Percentiles rank a stretch among this genome's conserved stretches.
Conservation (phyloP, 2,113 vertebrate species). For the Corydoras maculifer region DNA sequence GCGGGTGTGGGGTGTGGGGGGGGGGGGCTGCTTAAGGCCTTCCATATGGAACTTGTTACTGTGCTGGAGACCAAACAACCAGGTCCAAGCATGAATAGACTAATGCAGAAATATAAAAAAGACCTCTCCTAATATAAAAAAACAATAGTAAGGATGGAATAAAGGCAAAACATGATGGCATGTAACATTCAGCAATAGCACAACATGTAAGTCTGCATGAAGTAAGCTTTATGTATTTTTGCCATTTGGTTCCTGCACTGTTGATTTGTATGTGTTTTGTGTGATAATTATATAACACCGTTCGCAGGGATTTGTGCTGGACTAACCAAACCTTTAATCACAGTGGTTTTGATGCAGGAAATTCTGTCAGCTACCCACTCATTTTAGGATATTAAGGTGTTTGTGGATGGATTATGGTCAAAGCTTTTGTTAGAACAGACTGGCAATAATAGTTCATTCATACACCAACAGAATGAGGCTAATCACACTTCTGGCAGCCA, state of each 20-base stretch:
- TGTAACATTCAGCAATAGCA: not conserved
- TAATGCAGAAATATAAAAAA: slow-evolving; percentile 27
- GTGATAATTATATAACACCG: slow-evolving; percentile 28
- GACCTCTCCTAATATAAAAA: slow-evolving; percentile 17
- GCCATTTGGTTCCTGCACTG: too few species aligned
- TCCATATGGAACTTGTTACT: slow-evolving; percentile 83
- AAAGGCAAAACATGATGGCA: not conserved
- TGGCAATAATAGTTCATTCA: slow-evolving; percentile 31
- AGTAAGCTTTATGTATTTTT: too few species aligned
- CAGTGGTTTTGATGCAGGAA: slow-evolving; percentile 32
- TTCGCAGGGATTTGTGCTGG: slow-evolving; percentile 14
- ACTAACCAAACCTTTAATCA: slow-evolving; percentile 25
- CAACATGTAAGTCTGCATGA: too few species aligned
- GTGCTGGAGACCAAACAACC: slow-evolving; percentile 62
- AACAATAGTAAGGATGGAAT: slow-evolving; percentile 3
- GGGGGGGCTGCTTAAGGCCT: slow-evolving; percentile 56
- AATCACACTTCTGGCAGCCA: slow-evolving; percentile 19
- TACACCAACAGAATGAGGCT: slow-evolving; percentile 9
- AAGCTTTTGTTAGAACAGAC: slow-evolving; percentile 16
- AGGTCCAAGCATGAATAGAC: slow-evolving; percentile 53
- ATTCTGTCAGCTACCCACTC: slow-evolving; percentile 20
- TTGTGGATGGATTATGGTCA: slow-evolving; percentile 35
- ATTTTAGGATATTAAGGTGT: slow-evolving; percentile 23
- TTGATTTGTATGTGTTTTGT: slow-evolving; percentile 24
- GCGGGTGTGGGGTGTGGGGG: slow-evolving; percentile 37